phyloP scores from a whole-genome alignment of 2,797 vertebrate species.

The Oreonectes daqikongensis region DNA sequence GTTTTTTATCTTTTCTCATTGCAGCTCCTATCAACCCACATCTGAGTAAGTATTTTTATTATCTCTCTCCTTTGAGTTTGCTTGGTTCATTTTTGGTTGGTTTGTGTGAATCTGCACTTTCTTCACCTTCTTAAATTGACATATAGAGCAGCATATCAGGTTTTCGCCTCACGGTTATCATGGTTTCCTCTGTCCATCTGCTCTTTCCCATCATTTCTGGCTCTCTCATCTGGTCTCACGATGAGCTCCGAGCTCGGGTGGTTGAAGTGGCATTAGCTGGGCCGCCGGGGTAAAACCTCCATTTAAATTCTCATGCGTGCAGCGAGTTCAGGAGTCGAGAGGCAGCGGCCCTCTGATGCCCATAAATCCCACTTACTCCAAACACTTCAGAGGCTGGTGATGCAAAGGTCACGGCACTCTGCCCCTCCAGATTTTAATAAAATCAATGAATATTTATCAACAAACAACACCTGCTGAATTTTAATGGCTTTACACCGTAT shows the following conservation, averaged over 20 bases:
- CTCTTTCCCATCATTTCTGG: background rate
- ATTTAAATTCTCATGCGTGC: constrained; percentile 29
- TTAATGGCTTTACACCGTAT: constrained; percentile 55
- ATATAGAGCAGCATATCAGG: too few species aligned
- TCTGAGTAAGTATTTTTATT: constrained; percentile 88
- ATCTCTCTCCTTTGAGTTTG: constrained; percentile 34
- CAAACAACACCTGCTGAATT: constrained; percentile 67
- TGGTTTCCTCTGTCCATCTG: background rate
- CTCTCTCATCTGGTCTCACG: background rate
- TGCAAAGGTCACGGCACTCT: constrained; percentile 75
- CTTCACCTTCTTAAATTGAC: too few species aligned
- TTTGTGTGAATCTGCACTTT: too few species aligned
- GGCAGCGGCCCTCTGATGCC: constrained; percentile 16
- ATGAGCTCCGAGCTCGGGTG: too few species aligned
- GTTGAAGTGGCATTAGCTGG: background rate
- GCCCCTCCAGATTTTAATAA: constrained; percentile 74
- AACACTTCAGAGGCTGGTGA: constrained; percentile 53
- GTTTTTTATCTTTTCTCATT: constrained; percentile 68
- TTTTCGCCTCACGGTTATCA: too few species aligned
- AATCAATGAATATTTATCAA: constrained; percentile 82
- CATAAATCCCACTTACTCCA: constrained; percentile 61
- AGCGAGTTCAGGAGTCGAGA: constrained; percentile 22
- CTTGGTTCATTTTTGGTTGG: background rate
- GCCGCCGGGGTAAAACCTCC: constrained; percentile 4
- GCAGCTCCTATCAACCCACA: constrained; percentile 97